Evolutionary conservation across 2,113 vertebrate genomes (phyloP).

Genomic region (Paramormyrops kingsleyae): DNA sequence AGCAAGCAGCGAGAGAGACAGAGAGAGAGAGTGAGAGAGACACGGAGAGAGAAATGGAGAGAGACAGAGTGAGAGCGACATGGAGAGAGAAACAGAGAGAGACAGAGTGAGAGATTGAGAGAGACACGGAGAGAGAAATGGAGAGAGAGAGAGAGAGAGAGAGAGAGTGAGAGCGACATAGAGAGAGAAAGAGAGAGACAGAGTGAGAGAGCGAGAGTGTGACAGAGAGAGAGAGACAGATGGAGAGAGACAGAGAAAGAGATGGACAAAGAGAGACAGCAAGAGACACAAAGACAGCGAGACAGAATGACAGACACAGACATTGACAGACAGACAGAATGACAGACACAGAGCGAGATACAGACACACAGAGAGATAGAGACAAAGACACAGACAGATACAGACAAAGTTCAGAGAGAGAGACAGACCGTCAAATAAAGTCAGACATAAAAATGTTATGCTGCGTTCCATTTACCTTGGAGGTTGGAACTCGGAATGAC

Average conservation of each 20-base stretch:
- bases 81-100: too few species aligned
- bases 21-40: not conserved
- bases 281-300: too few species aligned
- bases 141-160: not conserved
- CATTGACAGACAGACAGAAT: too few species aligned
- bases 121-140: not conserved
- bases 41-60: not conserved
- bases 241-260: not conserved
- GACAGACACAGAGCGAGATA: too few species aligned
- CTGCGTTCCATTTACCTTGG: too few species aligned
- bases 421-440: too few species aligned
- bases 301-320: too few species aligned
- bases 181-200: not conserved
- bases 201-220: not conserved
- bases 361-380: not conserved
- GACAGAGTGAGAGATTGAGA: not conserved
- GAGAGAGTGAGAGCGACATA: not conserved
- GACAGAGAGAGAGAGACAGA: too few species aligned
- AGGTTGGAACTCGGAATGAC: too few species aligned
- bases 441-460: too few species aligned
- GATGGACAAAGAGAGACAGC: not conserved
- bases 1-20: not conserved
- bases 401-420: not conserved
- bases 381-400: not conserved
- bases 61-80: too few species aligned